Base-by-base conservation (phyloP, 2,797 vertebrate genomes). In the Dicrostonyx torquatus region DNA sequence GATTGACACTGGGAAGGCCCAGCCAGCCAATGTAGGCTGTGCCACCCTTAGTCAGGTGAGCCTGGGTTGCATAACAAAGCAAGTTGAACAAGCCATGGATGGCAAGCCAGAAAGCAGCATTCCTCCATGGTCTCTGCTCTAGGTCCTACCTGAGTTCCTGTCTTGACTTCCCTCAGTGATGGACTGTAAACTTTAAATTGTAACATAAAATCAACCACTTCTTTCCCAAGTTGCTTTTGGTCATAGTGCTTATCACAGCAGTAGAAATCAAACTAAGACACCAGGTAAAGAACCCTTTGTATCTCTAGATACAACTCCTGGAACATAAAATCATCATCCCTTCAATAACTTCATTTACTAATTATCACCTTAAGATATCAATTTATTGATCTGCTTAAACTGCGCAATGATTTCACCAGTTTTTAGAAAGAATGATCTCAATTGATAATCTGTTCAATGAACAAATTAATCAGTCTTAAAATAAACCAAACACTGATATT, bases 401-500 rank as follows among this genome's bases (percentile, higher is more conserved):
- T 14, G 73, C 94, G 92, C 91, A 91, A 8, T 91, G 60, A 92
- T 85, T 90, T 85, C 96, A 92, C n/a, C 90, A 34, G 58, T 72
- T 93, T 93, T 58, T 90, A 50, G 72, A 87, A 94, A 64, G 12
- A 70, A 37, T 37, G 43, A 55, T 14, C 37, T 29, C 31, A 84
- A 70, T 84, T 91, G 89, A n/a, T 43, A 37, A 11, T 53, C 53
- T 68, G 18, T 48, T 53, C 77, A 45, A 58, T 90, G 87, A 93
- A 87, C 45, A 95, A 95, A 82, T 72, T 70, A 89, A 94, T 89
- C 90, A 84, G 53, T 66, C 50, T 79, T 93, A 84, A 80, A 75
- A 90, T 79, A 93, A 80, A 43, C 53, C 78, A 37, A 45, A 80
- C 68, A 58, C 68, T 50, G 80, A 62, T 88, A 96, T 95, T 95